Conservation (phyloP, 2,888 invertebrate species). For the Stramonita haemastoma region DNA sequence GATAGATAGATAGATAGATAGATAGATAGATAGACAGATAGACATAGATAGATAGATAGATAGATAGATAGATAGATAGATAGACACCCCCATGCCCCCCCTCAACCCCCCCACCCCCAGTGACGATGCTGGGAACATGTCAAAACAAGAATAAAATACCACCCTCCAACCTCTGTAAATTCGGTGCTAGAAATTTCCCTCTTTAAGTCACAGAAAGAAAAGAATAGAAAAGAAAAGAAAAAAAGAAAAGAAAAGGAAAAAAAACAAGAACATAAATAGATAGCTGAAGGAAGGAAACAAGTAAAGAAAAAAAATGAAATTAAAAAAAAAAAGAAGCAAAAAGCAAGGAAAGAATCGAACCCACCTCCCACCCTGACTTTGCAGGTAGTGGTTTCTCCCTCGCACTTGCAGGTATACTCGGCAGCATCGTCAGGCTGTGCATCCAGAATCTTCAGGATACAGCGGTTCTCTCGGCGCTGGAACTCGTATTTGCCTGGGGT, state of each 20-base stretch:
- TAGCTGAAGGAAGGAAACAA: too few relatives aligned
- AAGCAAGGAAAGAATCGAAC: slow-evolving; percentile 27
- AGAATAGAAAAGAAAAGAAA: not conserved
- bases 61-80: too few relatives aligned
- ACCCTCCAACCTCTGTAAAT: too few relatives aligned
- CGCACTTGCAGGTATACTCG: slow-evolving; percentile 89
- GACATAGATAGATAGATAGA: too few relatives aligned
- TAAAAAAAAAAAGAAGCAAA: not conserved
- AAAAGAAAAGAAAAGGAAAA: not conserved
- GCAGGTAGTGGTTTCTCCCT: slow-evolving; percentile 70
- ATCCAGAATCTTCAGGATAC: slow-evolving; percentile 90
- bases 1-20: too few relatives aligned
- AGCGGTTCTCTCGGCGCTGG: slow-evolving; percentile 83
- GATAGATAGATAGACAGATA: too few relatives aligned
- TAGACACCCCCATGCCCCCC: too few relatives aligned
- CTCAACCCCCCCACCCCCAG: too few relatives aligned
- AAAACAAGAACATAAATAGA: not conserved
- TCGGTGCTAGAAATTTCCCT: too few relatives aligned
- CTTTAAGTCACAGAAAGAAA: not conserved
- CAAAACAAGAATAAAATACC: too few relatives aligned
- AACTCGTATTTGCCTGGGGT: slow-evolving; percentile 87
- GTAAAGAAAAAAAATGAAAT: too few relatives aligned
- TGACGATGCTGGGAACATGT: too few relatives aligned
- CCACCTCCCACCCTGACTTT: slow-evolving; percentile 73
- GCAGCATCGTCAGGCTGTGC: slow-evolving; percentile 91